Conservation (phyloP, 2,113 vertebrate genomes). For the Mesembrinibis cayennensis region DNA sequence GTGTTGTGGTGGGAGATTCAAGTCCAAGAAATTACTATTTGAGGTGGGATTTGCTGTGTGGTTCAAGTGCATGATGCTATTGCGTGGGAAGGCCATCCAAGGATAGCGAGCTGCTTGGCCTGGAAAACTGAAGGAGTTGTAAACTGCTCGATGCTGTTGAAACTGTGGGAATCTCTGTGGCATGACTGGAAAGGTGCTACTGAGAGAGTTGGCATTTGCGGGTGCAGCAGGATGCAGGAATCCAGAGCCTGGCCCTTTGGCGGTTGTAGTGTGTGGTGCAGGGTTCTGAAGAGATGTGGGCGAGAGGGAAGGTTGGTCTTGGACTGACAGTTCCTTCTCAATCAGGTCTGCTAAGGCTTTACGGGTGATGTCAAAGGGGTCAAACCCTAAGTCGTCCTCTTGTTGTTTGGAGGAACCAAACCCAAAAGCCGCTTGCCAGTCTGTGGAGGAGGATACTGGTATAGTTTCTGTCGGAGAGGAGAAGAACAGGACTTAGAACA, state of each 20-base stretch:
- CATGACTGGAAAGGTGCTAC: conserved; percentile 88
- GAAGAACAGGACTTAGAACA: not conserved
- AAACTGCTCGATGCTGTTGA: conserved; percentile 95
- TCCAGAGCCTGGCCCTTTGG: conserved; percentile 85
- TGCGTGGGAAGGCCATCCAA: conserved; percentile 93
- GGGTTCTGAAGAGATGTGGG: conserved; percentile 81
- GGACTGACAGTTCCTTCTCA: conserved; percentile 98
- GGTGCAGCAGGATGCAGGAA: conserved; percentile 80
- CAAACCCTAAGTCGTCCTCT: conserved; percentile 98
- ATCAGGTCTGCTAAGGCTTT: conserved; percentile 99
- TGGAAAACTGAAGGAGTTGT: conserved; percentile 96
- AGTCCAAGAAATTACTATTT: conserved; percentile 98
- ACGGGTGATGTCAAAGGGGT: conserved; percentile 98
- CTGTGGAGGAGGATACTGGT: conserved; percentile 97
- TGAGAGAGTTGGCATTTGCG: conserved; percentile 84
- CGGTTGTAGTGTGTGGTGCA: conserved; percentile 81
- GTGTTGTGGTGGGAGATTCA: conserved; percentile 94
- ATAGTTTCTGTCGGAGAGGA: conserved; percentile 87
- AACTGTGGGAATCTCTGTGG: conserved; percentile 90
- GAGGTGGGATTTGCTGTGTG: conserved; percentile 93
- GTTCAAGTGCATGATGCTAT: conserved; percentile 96
- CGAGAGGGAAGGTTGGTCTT: conserved; percentile 85
- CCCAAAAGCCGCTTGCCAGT: conserved; percentile 99
- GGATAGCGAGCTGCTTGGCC: conserved; percentile 91
- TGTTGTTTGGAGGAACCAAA: conserved; percentile 98